phyloP scores from a whole-genome alignment of 2,888 invertebrate species.

The Dermolepida albohirtum region DNA sequence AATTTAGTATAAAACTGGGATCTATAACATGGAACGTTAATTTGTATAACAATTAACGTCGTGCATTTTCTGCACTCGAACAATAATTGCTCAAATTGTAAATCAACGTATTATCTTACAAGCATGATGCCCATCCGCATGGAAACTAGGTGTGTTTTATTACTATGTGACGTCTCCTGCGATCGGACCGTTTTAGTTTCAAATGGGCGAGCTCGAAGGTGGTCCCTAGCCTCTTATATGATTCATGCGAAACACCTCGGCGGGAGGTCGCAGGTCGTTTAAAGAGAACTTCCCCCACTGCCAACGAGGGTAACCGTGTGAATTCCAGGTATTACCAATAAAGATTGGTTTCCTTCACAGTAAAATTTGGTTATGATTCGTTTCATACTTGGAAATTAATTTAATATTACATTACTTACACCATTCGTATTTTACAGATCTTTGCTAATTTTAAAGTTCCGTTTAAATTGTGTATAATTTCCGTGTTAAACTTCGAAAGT shows the following conservation, averaged over 20 bases:
- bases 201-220: constrained; percentile 47
- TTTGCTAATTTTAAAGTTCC: too few relatives aligned
- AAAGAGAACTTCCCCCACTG: constrained; percentile 10
- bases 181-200: constrained; percentile 45
- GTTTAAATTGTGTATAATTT: too few relatives aligned
- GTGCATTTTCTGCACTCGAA: constrained; percentile 29
- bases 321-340: constrained; percentile 2
- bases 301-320: not conserved
- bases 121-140: constrained; percentile 24
- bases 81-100: constrained; percentile 27
- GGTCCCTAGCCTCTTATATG: constrained; percentile 45
- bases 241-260: constrained; percentile 47
- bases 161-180: constrained; percentile 29
- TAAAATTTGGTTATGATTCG: not conserved
- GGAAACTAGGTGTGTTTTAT: constrained; percentile 39
- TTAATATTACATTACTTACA: too few relatives aligned
- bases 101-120: constrained; percentile 29
- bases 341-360: not conserved
- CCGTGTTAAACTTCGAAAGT: too few relatives aligned
- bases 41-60: constrained; percentile 35
- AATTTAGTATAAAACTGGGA: constrained; percentile 15
- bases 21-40: constrained; percentile 12
- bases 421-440: too few relatives aligned
- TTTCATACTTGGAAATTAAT: too few relatives aligned
- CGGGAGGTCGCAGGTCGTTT: constrained; percentile 41